Base-by-base conservation (phyloP, 2,888 invertebrate genomes). In the Molanna angustata region DNA sequence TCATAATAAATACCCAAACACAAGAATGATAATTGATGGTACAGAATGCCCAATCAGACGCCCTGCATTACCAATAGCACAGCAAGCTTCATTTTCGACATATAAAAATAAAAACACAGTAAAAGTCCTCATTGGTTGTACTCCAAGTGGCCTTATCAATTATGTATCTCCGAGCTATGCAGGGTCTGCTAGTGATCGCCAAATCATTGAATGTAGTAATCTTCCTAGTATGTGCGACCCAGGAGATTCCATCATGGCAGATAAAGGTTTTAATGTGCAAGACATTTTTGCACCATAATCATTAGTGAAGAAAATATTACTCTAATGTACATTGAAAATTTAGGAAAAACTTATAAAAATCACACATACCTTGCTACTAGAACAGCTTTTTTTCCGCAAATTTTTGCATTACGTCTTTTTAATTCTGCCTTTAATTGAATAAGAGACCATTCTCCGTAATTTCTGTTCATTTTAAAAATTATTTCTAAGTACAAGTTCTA, bases 191-290 rank as follows among this genome's bases (percentile, higher is more conserved):
- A 59, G 59, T 57, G 58, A 61, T 21, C 40, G 60, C 2, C 61
- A 62, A 43, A 60, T 57, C 4, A 21, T 60, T 2, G 59, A 60
- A 45, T 17, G 58, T 40, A 58, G 60, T 35, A 33, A 17, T 11
- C 27, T 62, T 1, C 6, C 56, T 4, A 7, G 43, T 1, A 41
- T 33, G 20, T 62, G 61, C 58, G 49, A 61, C 32, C n/a, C 14
- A 33, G 56, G 53, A 27, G 62, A 61, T 22, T 14, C 39, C 2
- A 59, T 62, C 19, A 52, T 62, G 56, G 62, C 60, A 13, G 61
- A 62, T 32, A 19, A 61, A 17, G 62, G 61, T 1, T 62, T 62
- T 22, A 61, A 59, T 49, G 56, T 63, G 2, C 62, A 62, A 21
- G 63, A 62, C 16, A 19, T 61, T 21, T 62, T 62, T 54, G 58